These are phyloP conservation scores for Tetramorium simillimum DNA, from an alignment of 1,140 invertebrate species.

Conservation along the genomic window DNA sequence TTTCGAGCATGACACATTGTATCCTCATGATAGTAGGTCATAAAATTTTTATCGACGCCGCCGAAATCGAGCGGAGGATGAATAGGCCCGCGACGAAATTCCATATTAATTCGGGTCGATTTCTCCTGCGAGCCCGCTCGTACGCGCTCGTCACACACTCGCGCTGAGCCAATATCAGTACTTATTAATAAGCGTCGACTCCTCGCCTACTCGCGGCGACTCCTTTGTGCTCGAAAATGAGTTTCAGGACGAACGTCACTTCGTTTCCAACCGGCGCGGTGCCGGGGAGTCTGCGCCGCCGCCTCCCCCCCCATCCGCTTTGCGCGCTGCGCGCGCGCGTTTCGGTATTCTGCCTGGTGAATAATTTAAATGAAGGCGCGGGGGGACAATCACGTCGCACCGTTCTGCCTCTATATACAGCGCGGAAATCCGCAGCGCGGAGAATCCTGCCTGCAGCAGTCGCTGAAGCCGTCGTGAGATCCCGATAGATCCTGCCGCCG, in stretches of 20 bases:
- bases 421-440: slow-evolving; percentile 27
- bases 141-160: neutral
- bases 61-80: neutral
- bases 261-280: slow-evolving; percentile 18
- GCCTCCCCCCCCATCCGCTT: slow-evolving; percentile 3
- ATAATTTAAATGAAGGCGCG: slow-evolving; percentile 54
- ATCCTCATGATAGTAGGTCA: neutral
- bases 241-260: slow-evolving; percentile 54
- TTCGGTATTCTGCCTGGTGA: slow-evolving; percentile 50
- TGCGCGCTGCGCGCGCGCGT: slow-evolving; percentile 21
- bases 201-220: slow-evolving; percentile 28
- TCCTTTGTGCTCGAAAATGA: slow-evolving; percentile 48
- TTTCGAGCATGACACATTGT: neutral
- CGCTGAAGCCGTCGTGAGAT: slow-evolving; percentile 16
- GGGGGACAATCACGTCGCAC: slow-evolving; percentile 46
- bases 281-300: neutral
- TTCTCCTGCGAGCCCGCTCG: neutral
- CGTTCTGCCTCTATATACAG: slow-evolving; percentile 8
- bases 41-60: slow-evolving; percentile 24
- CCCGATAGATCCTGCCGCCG: slow-evolving; percentile 28
- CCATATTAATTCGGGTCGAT: slow-evolving; percentile 39
- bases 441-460: neutral
- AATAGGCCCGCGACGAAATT: slow-evolving; percentile 34
- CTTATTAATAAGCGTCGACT: slow-evolving; percentile 56
- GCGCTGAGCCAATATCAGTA: slow-evolving; percentile 43